Evolutionary conservation across 2,797 vertebrate species (phyloP), one percentile per base, ranked within the genome.

Genomic region (Psittacula derbiana): DNA sequence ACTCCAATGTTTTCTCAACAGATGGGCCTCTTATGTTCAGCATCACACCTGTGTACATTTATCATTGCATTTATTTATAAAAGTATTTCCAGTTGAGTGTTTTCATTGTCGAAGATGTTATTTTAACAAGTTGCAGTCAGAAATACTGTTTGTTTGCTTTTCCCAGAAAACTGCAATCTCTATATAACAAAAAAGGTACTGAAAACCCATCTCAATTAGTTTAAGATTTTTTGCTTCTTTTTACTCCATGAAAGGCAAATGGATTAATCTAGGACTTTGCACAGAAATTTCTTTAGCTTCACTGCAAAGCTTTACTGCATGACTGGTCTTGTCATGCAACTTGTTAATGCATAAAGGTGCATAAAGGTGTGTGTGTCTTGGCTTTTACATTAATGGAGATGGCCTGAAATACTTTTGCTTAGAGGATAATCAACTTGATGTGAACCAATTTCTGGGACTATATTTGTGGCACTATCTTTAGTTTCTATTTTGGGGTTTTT

Each of bases 401-500:
- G 17, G 33, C 25, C 24, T 74, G 41, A 50, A 85, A 36, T 62
- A 50, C 30, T 66, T 49, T 74, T 91, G 65, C 60, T 95, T 93
- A 92, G 80, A 82, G 17, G 44, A 79, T 93, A 65, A 46, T 67
- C 81, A 91, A 93, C 96, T 79, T 84, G 96, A 96, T 96, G 93
- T 75, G 90, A 97, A 93, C 75, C 76, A 81, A 60, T 96, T 96
- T 95, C 90, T 90, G 44, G 44, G 55, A 82, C 57, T 95, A 25
- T 91, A 73, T 92, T 96, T 80, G 93, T 94, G 95, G 76, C 33
- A 53, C 82, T 96, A 58, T 96, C 83, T 97, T 97, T 92, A 96
- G 94, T 94, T 95, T 97, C 96, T 87, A 88, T 96, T 97, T 96
- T 95, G 92, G 96, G 97, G 93, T 85, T 96, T 50, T 93, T 95